These are phyloP conservation scores for Lamproptera curius DNA, from an alignment of 2,888 invertebrate genomes.

Conservation along the genomic window DNA sequence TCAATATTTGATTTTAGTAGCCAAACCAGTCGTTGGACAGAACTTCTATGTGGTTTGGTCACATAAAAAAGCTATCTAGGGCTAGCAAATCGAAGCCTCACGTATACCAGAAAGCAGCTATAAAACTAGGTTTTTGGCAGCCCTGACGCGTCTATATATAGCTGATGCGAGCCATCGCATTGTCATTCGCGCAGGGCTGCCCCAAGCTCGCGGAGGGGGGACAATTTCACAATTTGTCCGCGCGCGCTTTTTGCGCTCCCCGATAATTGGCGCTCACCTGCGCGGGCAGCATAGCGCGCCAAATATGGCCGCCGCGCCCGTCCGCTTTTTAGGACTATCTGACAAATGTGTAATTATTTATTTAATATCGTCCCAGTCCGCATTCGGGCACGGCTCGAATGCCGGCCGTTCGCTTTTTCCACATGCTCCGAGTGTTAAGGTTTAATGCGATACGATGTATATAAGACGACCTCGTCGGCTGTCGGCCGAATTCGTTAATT, in stretches of 20 bases:
- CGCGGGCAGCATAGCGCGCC: conserved; percentile 47
- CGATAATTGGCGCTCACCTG: conserved; percentile 74
- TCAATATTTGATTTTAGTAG: too few relatives aligned
- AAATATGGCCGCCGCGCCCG: conserved; percentile 61
- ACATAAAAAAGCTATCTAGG: too few relatives aligned
- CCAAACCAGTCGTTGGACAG: too few relatives aligned
- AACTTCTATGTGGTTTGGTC: too few relatives aligned
- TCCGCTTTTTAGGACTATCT: conserved; percentile 70
- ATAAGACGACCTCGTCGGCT: too few relatives aligned
- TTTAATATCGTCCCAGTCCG: conserved; percentile 66
- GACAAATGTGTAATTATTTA: conserved; percentile 79
- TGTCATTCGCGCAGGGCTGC: too few relatives aligned
- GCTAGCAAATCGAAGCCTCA: too few relatives aligned
- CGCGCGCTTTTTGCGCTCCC: conserved; percentile 62
- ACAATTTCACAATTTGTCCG: conserved; percentile 77
- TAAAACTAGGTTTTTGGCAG: too few relatives aligned
- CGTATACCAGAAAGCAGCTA: too few relatives aligned
- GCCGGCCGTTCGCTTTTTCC: conserved; percentile 48
- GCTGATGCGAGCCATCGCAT: neutral
- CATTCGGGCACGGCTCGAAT: conserved; percentile 72
- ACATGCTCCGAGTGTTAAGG: conserved; percentile 37
- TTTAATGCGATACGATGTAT: conserved; percentile 36
- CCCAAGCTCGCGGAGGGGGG: conserved; percentile 32
- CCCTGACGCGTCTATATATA: conserved; percentile 12
- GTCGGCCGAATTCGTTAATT: too few relatives aligned